phyloP scores from a whole-genome alignment of 1,140 invertebrate species.

The Helicoverpa armigera region DNA sequence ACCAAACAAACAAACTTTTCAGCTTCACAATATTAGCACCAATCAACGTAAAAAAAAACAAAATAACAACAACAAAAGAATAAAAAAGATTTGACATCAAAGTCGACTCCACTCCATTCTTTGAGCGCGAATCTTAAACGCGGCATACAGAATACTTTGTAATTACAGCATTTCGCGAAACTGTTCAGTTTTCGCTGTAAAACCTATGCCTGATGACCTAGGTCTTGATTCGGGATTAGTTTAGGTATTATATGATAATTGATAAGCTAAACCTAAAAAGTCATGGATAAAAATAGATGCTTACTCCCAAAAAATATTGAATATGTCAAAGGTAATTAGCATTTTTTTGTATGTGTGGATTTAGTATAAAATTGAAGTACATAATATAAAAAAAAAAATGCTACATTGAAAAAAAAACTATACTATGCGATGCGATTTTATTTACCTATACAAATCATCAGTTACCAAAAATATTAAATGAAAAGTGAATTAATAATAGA shows the following conservation, averaged over 20 bases:
- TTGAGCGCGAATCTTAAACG: slow-evolving; percentile 28
- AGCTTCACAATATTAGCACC: too few species aligned
- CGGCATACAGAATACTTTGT: slow-evolving; percentile 1
- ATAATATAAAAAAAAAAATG: too few species aligned
- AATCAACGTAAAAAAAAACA: too few species aligned
- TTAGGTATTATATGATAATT: slow-evolving; percentile 10
- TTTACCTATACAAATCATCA: too few species aligned
- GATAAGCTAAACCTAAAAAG: background rate
- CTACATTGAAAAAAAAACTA: too few species aligned
- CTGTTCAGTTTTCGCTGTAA: slow-evolving; percentile 4
- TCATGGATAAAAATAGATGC: background rate
- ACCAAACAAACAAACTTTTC: too few species aligned
- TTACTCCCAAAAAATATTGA: background rate
- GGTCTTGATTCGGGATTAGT: background rate
- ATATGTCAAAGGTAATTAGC: background rate
- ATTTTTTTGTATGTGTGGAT: too few species aligned
- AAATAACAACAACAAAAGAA: too few species aligned
- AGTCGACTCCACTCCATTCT: slow-evolving; percentile 3
- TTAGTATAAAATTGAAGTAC: too few species aligned
- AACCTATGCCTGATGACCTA: background rate
- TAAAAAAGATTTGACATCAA: background rate
- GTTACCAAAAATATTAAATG: too few species aligned
- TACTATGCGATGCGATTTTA: too few species aligned
- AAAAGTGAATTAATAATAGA: too few species aligned
- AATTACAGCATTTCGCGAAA: slow-evolving; percentile 11